phyloP scores from a whole-genome alignment of 2,888 invertebrate genomes.

The Pomacea canaliculata region DNA sequence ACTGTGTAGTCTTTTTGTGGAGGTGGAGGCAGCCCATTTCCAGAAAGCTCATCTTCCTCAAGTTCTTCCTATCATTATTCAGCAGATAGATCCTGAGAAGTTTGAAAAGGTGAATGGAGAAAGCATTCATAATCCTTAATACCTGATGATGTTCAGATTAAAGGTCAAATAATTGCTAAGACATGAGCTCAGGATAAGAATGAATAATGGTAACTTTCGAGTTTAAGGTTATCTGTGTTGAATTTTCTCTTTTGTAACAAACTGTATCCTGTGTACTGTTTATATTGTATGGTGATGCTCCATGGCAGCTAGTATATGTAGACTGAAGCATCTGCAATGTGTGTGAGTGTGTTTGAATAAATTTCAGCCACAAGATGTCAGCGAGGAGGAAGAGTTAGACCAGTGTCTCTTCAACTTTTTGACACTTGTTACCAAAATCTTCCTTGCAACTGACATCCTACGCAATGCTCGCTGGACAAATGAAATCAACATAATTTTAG shows the following conservation, averaged over 20 bases:
- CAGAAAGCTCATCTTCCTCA: conserved; percentile 75
- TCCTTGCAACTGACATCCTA: conserved; percentile 54
- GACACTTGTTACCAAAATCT: conserved; percentile 62
- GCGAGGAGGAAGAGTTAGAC: conserved; percentile 54
- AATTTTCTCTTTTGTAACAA: no score
- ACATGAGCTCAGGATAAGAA: no score
- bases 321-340: no score
- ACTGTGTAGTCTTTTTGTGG: conserved; percentile 83
- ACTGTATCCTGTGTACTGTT: no score
- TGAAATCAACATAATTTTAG: conserved; percentile 60
- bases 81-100: conserved; percentile 70
- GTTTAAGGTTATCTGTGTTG: no score
- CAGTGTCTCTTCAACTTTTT: conserved; percentile 63
- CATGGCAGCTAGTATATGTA: no score
- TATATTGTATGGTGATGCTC: no score
- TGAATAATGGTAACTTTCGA: no score
- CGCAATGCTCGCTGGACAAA: conserved; percentile 49
- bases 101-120: conserved; percentile 2
- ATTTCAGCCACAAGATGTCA: conserved; percentile 31
- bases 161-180: no score
- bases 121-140: no score
- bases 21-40: conserved; percentile 81
- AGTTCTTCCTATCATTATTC: conserved; percentile 76
- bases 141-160: no score
- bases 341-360: no score